phyloP scores from a whole-genome alignment of 2,888 invertebrate species.

The Camponotus fellah region DNA sequence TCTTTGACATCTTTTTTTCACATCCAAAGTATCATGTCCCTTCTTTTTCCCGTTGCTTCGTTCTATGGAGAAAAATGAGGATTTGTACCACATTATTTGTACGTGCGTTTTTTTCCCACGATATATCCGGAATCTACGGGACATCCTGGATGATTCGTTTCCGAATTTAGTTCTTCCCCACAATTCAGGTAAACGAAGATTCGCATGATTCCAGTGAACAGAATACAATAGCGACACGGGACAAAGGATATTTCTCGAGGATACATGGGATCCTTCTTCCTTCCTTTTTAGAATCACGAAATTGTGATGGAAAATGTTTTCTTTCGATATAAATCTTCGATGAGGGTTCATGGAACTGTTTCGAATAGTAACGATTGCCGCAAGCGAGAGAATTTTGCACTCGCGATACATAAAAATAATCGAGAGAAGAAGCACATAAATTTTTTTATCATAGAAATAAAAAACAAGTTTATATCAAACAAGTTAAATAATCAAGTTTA shows the following conservation, averaged over 20 bases:
- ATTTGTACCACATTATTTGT: conserved; percentile 48
- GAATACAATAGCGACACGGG: conserved; percentile 66
- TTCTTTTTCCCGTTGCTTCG: background rate
- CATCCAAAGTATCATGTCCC: background rate
- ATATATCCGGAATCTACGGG: conserved; percentile 57
- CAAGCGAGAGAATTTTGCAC: conserved; percentile 17
- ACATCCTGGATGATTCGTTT: conserved; percentile 62
- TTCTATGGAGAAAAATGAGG: conserved; percentile 27
- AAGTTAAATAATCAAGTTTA: background rate
- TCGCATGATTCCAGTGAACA: conserved; percentile 53
- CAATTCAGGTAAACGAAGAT: conserved; percentile 76
- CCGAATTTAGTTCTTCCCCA: conserved; percentile 73
- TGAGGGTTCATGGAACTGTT: conserved; percentile 29
- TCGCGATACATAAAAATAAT: conserved; percentile 9
- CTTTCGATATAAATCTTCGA: conserved; percentile 64
- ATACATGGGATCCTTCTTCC: conserved; percentile 46
- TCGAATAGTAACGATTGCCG: conserved; percentile 49
- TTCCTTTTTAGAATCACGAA: conserved; percentile 50
- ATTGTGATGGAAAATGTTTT: conserved; percentile 62
- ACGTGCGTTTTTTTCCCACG: conserved; percentile 69
- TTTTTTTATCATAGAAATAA: background rate
- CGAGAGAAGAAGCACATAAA: background rate
- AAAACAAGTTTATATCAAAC: background rate
- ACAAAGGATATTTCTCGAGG: conserved; percentile 62
- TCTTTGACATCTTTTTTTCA: conserved; percentile 25